These are phyloP conservation scores for Pollenia angustigena DNA, from an alignment of 2,888 invertebrate genomes.

Conservation along the genomic window DNA sequence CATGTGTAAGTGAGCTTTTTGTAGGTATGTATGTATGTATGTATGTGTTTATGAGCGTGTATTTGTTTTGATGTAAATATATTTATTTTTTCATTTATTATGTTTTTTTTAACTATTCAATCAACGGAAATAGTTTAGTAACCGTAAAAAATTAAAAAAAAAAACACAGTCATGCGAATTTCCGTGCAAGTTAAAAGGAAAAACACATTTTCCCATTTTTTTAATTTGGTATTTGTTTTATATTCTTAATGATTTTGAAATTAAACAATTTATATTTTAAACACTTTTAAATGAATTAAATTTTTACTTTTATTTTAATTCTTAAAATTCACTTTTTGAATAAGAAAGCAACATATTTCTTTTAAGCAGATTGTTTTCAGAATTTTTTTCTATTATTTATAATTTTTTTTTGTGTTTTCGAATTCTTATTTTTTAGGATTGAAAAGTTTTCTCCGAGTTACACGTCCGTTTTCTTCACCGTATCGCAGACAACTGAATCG, in stretches of 20 bases:
- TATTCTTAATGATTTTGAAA: constrained; percentile 15
- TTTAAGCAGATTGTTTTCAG: not conserved
- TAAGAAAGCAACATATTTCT: not conserved
- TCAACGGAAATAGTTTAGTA: constrained; percentile 72
- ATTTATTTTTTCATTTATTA: constrained; percentile 45
- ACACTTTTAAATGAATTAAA: too few species aligned
- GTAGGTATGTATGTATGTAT: constrained; percentile 19
- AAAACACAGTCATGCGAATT: constrained; percentile 51
- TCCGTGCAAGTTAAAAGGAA: constrained; percentile 51
- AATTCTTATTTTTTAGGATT: constrained; percentile 19
- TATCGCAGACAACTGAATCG: constrained; percentile 82
- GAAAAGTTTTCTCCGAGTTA: constrained; percentile 49
- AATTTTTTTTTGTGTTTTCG: constrained; percentile 23
- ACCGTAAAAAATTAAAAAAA: constrained; percentile 52
- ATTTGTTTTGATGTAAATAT: not conserved
- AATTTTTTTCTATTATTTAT: constrained; percentile 8
- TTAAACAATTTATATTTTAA: not conserved
- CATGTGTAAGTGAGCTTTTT: constrained; percentile 2
- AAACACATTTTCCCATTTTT: constrained; percentile 14
- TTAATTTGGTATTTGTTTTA: not conserved
- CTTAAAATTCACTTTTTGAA: not conserved
- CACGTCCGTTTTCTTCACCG: constrained; percentile 81
- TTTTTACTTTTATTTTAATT: constrained; percentile 29
- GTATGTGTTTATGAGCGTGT: constrained; percentile 1
- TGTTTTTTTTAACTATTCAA: constrained; percentile 44